Base-by-base conservation (phyloP, 2,888 invertebrate species). In the Aproaerema taeniolella region DNA sequence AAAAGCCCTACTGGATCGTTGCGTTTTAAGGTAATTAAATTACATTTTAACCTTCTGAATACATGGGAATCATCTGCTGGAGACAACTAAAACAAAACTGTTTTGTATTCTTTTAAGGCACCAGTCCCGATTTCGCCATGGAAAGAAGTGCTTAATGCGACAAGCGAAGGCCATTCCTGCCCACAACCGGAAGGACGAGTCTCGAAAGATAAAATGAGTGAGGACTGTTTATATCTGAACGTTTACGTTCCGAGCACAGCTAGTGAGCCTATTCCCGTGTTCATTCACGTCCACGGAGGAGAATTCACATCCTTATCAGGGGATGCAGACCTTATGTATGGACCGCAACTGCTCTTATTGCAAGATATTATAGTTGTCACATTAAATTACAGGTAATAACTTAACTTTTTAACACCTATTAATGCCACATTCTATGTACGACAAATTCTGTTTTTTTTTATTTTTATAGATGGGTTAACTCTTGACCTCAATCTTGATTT, bases 251-350 rank as follows among this genome's bases (percentile, higher is more conserved):
- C 65, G 2, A 46, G 43, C n/a, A 38, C n/a, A 2, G 40, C 33
- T 1, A 15, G 37, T 9, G 28, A 43, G 15, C 29, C 30, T 1
- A 15, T 55, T 5, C 64, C 71, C 1, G 70, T 68, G 1, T 39
- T 66, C n/a, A 53, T 67, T 0, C 61, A 48, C 34, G 45, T 72
- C 13, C 74, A 70, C 40, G 70, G 71, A 1, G 73, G 73, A 8
- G 55, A 46, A 16, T 64, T 60, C 39, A 50, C 47, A 15, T 24
- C 30, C 0, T 58, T 62, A 4, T 52, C 61, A 2, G 64, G 61
- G n/a, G 47, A 58, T 32, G 32, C 39, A 2, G 46, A 53, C 16
- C 1, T 38, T 11, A 11, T 50, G 2, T 57, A 53, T 20, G 71
- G 73, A 4, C 70, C 74, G 2, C 50, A 65, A 30, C 45, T 61